A percentile compares a stretch with the other conserved stretches of the same genome.
These are phyloP conservation scores for Diogma glabrata DNA, from an alignment of 2,888 invertebrate species.

Conservation along the genomic window DNA sequence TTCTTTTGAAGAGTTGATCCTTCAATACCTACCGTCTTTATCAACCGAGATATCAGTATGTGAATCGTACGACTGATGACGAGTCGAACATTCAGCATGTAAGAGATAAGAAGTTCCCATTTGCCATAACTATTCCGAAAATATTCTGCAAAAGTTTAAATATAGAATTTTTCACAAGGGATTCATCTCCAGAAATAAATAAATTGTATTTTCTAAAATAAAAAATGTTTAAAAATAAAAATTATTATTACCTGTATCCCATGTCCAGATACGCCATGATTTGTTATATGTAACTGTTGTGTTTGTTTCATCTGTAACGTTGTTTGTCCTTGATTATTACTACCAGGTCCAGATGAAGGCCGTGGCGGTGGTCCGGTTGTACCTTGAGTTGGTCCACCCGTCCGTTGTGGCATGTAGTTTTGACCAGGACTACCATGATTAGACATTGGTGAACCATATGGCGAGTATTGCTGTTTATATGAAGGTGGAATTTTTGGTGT, in stretches of 20 bases:
- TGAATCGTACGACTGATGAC: no score
- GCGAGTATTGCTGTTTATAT: slow-evolving; percentile 47
- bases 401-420: slow-evolving; percentile 32
- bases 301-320: slow-evolving; percentile 77
- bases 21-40: no score
- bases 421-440: slow-evolving; percentile 39
- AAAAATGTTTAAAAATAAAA: slow-evolving; percentile 4
- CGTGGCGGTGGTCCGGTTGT: slow-evolving; percentile 35
- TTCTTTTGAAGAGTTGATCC: no score
- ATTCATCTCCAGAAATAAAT: no score
- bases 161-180: no score
- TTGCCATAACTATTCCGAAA: no score
- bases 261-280: slow-evolving; percentile 59
- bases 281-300: slow-evolving; percentile 76
- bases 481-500: slow-evolving; percentile 30
- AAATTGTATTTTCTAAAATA: background rate
- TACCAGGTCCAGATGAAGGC: slow-evolving; percentile 38
- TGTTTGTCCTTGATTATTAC: slow-evolving; percentile 34
- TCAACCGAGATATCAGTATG: no score
- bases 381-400: slow-evolving; percentile 30
- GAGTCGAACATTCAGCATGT: no score
- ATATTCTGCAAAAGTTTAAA: no score
- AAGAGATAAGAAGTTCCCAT: no score
- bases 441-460: slow-evolving; percentile 52
- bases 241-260: slow-evolving; percentile 61